Conservation (phyloP, 2,797 vertebrate genomes). For the Gastrophryne carolinensis region DNA sequence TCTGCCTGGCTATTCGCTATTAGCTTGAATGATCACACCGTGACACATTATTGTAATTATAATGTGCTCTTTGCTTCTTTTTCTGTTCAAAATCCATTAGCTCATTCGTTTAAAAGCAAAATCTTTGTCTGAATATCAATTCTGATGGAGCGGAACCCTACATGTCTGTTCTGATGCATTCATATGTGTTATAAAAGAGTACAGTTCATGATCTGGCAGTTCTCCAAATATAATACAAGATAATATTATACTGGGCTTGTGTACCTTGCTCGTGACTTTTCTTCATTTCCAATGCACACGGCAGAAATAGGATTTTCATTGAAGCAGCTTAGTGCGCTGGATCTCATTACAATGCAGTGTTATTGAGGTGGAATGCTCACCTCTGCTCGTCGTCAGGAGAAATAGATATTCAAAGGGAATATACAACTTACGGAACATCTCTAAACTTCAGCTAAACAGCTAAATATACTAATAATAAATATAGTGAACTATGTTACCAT, state of each 20-base stretch:
- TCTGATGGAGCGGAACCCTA: conserved; percentile 49
- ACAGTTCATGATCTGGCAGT: conserved; percentile 35
- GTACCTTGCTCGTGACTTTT: background rate
- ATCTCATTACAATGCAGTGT: background rate
- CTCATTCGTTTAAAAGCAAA: conserved; percentile 47
- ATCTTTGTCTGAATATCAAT: conserved; percentile 52
- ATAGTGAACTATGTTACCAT: too few species aligned
- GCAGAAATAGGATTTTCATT: background rate
- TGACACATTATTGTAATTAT: conserved; percentile 51
- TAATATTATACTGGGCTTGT: conserved; percentile 3
- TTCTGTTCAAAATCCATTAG: conserved; percentile 50
- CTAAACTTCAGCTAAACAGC: background rate
- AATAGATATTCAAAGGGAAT: background rate
- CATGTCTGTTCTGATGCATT: conserved; percentile 45
- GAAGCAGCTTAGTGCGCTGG: background rate
- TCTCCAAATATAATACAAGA: conserved; percentile 13
- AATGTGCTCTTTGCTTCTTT: conserved; percentile 38
- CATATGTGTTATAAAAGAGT: conserved; percentile 38
- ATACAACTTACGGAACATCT: background rate
- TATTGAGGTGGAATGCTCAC: background rate
- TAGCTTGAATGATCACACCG: conserved; percentile 43
- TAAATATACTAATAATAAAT: background rate
- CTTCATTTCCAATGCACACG: background rate
- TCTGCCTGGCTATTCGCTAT: conserved; percentile 47
- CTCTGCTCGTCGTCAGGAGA: background rate